phyloP scores from a whole-genome alignment of 2,797 vertebrate species.

The Typhlichthys eigenmanni region DNA sequence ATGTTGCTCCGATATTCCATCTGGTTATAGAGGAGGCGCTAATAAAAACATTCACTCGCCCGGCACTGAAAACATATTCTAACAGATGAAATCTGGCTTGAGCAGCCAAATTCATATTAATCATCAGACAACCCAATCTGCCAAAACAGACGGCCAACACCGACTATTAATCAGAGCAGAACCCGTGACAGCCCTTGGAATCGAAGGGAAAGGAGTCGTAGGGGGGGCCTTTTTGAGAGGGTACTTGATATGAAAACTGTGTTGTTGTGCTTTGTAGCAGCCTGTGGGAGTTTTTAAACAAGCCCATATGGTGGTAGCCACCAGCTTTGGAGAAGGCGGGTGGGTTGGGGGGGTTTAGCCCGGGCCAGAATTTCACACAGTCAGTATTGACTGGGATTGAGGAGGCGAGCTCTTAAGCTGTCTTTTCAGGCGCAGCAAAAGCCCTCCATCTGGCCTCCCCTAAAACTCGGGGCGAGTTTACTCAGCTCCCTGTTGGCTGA shows the following conservation, averaged over 20 bases:
- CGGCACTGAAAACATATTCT: constrained; percentile 44
- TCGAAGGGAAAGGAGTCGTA: constrained; percentile 70
- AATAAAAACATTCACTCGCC: constrained; percentile 29
- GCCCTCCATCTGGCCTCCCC: constrained; percentile 99
- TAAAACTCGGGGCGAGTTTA: constrained; percentile 94
- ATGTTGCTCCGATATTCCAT: constrained; percentile 41
- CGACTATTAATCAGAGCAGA: constrained; percentile 78
- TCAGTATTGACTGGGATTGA: constrained; percentile 98
- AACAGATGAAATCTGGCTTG: constrained; percentile 59
- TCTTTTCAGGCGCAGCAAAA: constrained; percentile 98
- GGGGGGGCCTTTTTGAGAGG: constrained; percentile 75
- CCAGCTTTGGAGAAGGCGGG: constrained; percentile 81
- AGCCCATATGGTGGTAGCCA: constrained; percentile 83
- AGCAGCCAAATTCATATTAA: constrained; percentile 72
- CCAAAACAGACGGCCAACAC: constrained; percentile 75
- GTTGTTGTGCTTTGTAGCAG: constrained; percentile 82
- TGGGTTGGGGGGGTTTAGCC: constrained; percentile 78
- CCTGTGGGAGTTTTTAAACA: constrained; percentile 84
- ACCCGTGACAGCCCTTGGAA: constrained; percentile 76
- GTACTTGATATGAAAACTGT: constrained; percentile 83
- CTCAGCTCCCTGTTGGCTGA: constrained; percentile 95
- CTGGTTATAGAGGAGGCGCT: constrained; percentile 27
- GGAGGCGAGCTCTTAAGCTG: constrained; percentile 99
- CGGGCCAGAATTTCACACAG: constrained; percentile 97
- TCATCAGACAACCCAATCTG: constrained; percentile 71